Percentiles rank a stretch among this genome's conserved stretches.
Conservation (phyloP, 2,888 invertebrate genomes). For the Lepidochrysops patricia region DNA sequence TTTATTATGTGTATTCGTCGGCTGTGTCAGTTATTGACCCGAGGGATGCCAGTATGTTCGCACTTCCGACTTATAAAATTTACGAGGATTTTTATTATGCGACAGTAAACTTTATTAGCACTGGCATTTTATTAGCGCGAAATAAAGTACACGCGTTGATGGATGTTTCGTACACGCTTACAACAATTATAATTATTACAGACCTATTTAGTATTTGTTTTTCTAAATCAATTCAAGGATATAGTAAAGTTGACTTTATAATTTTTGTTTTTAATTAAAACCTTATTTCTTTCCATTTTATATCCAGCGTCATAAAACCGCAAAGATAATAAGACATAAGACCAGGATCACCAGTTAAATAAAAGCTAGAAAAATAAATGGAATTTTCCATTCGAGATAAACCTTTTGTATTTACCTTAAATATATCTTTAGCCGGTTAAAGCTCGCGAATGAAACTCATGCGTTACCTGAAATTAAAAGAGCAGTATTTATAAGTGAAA, state of each 20-base stretch:
- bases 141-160: background rate
- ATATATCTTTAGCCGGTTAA: slow-evolving; percentile 2
- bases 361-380: background rate
- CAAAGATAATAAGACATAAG: background rate
- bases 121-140: background rate
- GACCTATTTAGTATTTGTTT: no score
- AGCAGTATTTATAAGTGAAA: slow-evolving; percentile 11
- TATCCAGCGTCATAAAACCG: no score
- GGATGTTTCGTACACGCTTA: background rate
- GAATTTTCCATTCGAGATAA: background rate
- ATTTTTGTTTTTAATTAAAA: no score
- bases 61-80: slow-evolving; percentile 22
- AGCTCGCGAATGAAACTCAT: background rate
- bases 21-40: slow-evolving; percentile 1
- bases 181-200: no score
- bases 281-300: no score
- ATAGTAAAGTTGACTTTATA: no score
- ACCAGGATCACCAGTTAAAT: background rate
- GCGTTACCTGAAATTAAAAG: slow-evolving; percentile 8
- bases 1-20: background rate
- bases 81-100: slow-evolving; percentile 19
- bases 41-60: slow-evolving; percentile 23
- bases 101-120: slow-evolving; percentile 7
- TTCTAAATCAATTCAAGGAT: no score
- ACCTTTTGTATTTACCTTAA: background rate